Conservation (phyloP, 2,888 invertebrate species). For the Drosophila setosimentum region DNA sequence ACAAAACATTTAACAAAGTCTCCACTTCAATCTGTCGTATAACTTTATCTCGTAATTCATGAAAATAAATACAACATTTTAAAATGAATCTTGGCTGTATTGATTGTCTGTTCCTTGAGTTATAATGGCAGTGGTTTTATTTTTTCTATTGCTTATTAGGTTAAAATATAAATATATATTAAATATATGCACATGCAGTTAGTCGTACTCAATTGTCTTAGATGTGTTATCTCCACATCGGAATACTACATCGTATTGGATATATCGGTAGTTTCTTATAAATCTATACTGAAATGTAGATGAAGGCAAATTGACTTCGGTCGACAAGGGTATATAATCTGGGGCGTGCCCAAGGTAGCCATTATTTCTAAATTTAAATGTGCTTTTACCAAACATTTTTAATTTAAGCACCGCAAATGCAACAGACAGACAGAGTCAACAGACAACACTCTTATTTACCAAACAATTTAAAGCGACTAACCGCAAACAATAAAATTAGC, state of each 20-base stretch:
- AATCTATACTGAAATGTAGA: neutral
- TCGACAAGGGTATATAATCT: neutral
- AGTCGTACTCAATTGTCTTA: neutral
- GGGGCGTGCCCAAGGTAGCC: neutral
- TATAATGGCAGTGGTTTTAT: neutral
- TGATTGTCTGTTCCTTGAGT: neutral
- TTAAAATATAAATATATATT: too few species aligned
- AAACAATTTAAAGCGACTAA: slow-evolving; percentile 51
- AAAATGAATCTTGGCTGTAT: neutral
- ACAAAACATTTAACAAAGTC: neutral
- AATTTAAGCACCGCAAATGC: slow-evolving; percentile 12
- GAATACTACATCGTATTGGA: neutral
- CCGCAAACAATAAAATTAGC: slow-evolving; percentile 71
- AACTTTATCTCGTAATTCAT: neutral
- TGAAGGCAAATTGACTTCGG: neutral
- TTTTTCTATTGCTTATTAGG: neutral
- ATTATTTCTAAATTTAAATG: neutral
- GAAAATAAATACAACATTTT: neutral
- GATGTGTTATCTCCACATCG: neutral
- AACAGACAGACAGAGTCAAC: slow-evolving; percentile 29
- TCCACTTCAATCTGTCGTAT: neutral
- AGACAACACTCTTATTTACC: slow-evolving; percentile 43
- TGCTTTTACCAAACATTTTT: slow-evolving; percentile 2
- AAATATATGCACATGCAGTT: neutral
- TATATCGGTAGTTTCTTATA: neutral